phyloP scores from a whole-genome alignment of 2,797 vertebrate species.

The Enteromius afrohamiltoni region DNA sequence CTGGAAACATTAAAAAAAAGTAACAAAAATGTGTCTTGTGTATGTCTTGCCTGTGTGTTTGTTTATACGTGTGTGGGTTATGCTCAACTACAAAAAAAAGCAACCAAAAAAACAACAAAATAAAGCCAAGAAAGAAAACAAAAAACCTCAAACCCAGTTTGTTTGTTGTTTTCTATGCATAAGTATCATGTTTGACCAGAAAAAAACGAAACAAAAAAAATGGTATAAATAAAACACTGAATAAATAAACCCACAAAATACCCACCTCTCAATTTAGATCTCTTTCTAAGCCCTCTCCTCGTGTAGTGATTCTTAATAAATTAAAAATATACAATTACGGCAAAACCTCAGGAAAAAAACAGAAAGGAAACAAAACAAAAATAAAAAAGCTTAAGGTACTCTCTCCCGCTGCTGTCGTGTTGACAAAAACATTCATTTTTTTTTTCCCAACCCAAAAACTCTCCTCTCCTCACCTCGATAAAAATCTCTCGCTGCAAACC shows the following conservation, averaged over 20 bases:
- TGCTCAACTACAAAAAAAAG: conserved; percentile 43
- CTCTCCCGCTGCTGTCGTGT: conserved; percentile 50
- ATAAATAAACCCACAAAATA: conserved; percentile 65
- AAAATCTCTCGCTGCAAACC: conserved; percentile 74
- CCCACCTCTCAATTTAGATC: conserved; percentile 55
- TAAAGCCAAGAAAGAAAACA: conserved; percentile 40
- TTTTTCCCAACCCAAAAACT: conserved; percentile 44
- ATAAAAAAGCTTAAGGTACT: conserved; percentile 46
- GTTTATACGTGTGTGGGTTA: conserved; percentile 49
- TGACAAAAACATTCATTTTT: conserved; percentile 65
- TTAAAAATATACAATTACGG: conserved; percentile 68
- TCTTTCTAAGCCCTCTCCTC: conserved; percentile 50
- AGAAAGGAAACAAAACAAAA: conserved; percentile 33
- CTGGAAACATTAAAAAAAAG: conserved; percentile 62
- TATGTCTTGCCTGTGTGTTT: conserved; percentile 42
- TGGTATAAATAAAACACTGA: conserved; percentile 60
- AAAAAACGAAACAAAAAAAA: conserved; percentile 46
- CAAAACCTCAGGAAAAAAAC: conserved; percentile 58
- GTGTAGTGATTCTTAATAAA: conserved; percentile 73
- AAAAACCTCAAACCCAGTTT: conserved; percentile 51
- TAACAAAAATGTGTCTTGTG: conserved; percentile 56
- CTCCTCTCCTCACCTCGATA: conserved; percentile 64
- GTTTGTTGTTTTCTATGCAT: conserved; percentile 53
- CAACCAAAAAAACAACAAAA: conserved; percentile 32
- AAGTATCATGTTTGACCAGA: conserved; percentile 54